These are phyloP conservation scores for Schizothorax lantsangensis DNA, from an alignment of 2,797 vertebrate species.

Conservation along the genomic window DNA sequence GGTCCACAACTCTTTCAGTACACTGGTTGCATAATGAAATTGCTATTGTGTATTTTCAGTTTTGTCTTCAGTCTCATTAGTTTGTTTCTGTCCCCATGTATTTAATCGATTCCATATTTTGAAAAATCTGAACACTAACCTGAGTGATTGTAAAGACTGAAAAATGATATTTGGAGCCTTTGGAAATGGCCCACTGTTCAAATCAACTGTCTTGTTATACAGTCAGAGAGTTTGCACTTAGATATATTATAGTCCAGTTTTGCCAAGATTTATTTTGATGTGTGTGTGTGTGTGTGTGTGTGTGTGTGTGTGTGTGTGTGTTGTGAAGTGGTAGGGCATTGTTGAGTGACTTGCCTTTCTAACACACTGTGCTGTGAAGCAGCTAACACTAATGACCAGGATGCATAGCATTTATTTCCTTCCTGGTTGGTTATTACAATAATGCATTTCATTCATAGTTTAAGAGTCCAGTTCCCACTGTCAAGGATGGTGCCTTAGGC, in stretches of 20 bases:
- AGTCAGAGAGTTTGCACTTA: background rate
- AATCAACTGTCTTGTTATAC: background rate
- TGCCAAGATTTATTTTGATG: background rate
- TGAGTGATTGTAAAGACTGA: background rate
- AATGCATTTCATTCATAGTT: constrained; percentile 60
- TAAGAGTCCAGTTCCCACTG: constrained; percentile 55
- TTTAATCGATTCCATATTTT: background rate
- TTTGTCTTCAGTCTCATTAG: background rate
- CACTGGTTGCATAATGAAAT: background rate
- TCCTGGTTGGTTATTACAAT: constrained; percentile 55
- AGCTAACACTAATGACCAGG: constrained; percentile 25
- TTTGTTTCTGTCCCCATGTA: background rate
- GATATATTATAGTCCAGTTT: background rate
- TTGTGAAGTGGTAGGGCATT: background rate
- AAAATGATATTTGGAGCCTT: background rate
- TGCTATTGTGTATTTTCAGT: background rate
- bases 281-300: background rate
- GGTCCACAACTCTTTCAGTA: background rate
- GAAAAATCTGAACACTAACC: background rate
- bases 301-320: background rate
- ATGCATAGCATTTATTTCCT: constrained; percentile 53
- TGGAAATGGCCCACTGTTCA: background rate
- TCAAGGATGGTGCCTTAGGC: constrained; percentile 47
- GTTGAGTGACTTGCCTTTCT: background rate
- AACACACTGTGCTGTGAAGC: constrained; percentile 37